phyloP scores from a whole-genome alignment of 2,113 vertebrate species.

The Gymnogyps californianus region DNA sequence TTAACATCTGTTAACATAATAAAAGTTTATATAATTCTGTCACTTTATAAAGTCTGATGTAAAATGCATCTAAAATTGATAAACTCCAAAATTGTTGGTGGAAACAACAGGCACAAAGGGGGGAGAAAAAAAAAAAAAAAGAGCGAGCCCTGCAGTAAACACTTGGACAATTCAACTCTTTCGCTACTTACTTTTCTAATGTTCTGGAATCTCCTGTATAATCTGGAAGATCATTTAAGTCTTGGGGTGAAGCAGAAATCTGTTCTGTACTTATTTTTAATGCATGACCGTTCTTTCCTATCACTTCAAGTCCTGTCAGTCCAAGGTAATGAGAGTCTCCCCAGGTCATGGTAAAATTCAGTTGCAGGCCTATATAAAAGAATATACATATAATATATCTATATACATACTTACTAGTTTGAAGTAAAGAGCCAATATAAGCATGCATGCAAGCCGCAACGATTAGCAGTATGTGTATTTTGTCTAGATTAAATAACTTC shows the following conservation, averaged over 20 bases:
- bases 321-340: slow-evolving; percentile 91
- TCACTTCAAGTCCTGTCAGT: slow-evolving; percentile 90
- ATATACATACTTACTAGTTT: neutral
- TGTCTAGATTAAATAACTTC: neutral
- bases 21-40: neutral
- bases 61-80: neutral
- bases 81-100: neutral
- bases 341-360: slow-evolving; percentile 89
- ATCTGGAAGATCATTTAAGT: slow-evolving; percentile 88
- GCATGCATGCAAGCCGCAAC: neutral
- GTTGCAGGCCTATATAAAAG: slow-evolving; percentile 77
- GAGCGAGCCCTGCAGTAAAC: neutral
- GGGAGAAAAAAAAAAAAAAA: neutral
- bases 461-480: neutral
- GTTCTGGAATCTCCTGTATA: slow-evolving; percentile 83
- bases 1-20: neutral
- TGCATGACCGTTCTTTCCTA: slow-evolving; percentile 83
- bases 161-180: neutral
- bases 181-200: slow-evolving; percentile 84
- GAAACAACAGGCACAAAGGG: neutral
- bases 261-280: slow-evolving; percentile 79
- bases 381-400: neutral
- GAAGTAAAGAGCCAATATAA: neutral
- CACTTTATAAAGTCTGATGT: neutral
- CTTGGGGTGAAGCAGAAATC: slow-evolving; percentile 83